These are phyloP conservation scores for Leptopilina boulardi DNA, from an alignment of 1,140 invertebrate species.

Conservation along the genomic window DNA sequence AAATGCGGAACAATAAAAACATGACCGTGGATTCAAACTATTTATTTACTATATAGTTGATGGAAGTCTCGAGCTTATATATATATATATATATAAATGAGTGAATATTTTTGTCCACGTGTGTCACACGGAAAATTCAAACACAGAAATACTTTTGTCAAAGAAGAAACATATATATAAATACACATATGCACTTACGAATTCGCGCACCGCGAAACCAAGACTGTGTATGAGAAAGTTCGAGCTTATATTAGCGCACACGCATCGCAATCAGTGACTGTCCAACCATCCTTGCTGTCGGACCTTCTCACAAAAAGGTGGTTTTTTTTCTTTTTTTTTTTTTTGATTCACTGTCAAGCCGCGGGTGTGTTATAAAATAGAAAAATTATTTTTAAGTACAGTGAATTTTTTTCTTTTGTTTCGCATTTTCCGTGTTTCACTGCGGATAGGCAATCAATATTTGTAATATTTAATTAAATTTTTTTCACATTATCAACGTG, in stretches of 20 bases:
- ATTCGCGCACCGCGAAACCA: slow-evolving; percentile 42
- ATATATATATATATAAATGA: no score
- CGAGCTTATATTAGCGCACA: slow-evolving; percentile 60
- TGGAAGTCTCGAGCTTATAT: background rate
- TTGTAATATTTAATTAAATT: no score
- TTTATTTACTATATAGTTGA: no score
- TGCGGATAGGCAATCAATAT: no score
- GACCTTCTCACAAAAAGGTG: slow-evolving; percentile 40
- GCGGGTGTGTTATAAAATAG: background rate
- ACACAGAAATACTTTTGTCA: background rate
- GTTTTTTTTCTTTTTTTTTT: background rate
- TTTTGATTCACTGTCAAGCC: background rate
- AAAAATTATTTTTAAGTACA: background rate
- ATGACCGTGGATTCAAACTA: no score
- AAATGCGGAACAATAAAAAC: no score
- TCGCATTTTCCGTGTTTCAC: background rate
- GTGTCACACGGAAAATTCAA: background rate
- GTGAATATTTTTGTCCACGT: slow-evolving; percentile 1
- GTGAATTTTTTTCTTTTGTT: background rate
- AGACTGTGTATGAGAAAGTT: slow-evolving; percentile 52
- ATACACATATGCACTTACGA: slow-evolving; percentile 36
- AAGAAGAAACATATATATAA: background rate
- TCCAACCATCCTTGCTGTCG: slow-evolving; percentile 61
- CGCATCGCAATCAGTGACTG: slow-evolving; percentile 62
- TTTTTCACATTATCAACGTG: no score